Conservation (phyloP, 2,113 vertebrate genomes). For the Rhizomys pruinosus region DNA sequence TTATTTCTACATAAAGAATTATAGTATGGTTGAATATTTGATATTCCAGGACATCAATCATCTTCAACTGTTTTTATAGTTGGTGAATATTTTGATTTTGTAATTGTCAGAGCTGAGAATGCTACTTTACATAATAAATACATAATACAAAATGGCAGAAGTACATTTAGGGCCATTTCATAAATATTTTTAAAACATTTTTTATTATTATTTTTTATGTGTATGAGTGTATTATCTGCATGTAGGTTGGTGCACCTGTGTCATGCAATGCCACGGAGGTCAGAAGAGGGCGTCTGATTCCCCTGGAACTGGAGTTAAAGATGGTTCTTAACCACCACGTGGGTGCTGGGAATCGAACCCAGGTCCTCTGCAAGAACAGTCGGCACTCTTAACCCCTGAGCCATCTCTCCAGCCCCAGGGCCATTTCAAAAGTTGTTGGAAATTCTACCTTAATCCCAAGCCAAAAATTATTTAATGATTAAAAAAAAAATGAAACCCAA, state of each 20-base stretch:
- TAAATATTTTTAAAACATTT: too few relatives aligned
- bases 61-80: neutral
- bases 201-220: too few relatives aligned
- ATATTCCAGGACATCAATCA: neutral
- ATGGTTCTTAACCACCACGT: too few relatives aligned
- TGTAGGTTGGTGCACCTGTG: too few relatives aligned
- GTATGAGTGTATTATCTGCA: too few relatives aligned
- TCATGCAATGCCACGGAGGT: too few relatives aligned
- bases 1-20: neutral
- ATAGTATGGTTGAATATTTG: neutral
- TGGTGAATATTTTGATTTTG: neutral
- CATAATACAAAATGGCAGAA: neutral
- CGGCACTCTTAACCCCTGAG: too few relatives aligned
- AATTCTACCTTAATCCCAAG: neutral
- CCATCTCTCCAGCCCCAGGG: too few relatives aligned
- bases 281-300: too few relatives aligned
- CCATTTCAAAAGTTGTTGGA: neutral
- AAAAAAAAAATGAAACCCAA: neutral
- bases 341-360: too few relatives aligned
- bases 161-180: neutral
- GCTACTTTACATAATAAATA: neutral
- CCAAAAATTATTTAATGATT: neutral
- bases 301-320: too few relatives aligned
- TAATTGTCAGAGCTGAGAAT: neutral
- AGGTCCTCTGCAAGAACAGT: too few relatives aligned